Conservation (phyloP, 1,140 invertebrate genomes). For the Elysia chlorotica region DNA sequence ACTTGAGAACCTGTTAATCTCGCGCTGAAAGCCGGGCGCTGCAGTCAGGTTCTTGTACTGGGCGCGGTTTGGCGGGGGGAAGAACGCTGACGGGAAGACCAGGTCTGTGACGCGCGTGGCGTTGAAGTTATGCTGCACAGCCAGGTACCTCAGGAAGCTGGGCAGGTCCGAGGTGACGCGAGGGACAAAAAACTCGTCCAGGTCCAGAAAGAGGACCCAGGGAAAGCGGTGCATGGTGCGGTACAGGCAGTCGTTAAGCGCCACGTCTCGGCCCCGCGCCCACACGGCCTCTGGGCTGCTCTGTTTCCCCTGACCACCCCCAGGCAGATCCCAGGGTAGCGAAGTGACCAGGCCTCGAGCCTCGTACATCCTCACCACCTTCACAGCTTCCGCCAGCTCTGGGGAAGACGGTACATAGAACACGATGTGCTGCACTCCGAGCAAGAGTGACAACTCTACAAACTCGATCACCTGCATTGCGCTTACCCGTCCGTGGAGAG, state of each 20-base stretch:
- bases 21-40: not conserved
- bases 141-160: conserved; percentile 3
- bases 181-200: conserved; percentile 26
- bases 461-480: conserved; percentile 26
- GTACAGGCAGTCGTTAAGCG: conserved; percentile 25
- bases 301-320: no score
- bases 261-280: conserved; percentile 20
- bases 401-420: conserved; percentile 27
- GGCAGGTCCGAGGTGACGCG: conserved; percentile 9
- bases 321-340: conserved; percentile 22
- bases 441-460: conserved; percentile 19
- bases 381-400: conserved; percentile 9
- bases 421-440: conserved; percentile 16
- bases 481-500: conserved; percentile 11
- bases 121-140: not conserved
- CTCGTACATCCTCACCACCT: conserved; percentile 22
- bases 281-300: conserved; percentile 17
- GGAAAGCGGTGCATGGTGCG: conserved; percentile 23
- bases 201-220: conserved; percentile 15
- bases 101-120: conserved; percentile 3
- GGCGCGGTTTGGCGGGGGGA: conserved; percentile 4
- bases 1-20: conserved; percentile 6
- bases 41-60: not conserved
- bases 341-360: conserved; percentile 7
- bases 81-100: conserved; percentile 14